Conservation (phyloP, 2,888 invertebrate genomes). For the Lycocerus yunnanus region DNA sequence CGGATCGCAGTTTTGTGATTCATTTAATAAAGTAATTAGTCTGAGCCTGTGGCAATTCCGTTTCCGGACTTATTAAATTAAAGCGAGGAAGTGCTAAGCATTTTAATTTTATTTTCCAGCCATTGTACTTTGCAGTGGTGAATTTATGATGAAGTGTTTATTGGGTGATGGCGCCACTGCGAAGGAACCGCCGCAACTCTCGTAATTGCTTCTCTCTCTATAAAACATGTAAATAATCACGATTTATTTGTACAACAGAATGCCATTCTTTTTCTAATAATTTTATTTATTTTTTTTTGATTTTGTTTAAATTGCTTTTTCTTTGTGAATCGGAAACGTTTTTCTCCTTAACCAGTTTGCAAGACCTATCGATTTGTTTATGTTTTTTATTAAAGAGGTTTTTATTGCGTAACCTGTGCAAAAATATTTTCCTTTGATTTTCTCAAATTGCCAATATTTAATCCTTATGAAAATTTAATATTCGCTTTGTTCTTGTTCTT, state of each 20-base stretch:
- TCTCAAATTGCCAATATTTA: no score
- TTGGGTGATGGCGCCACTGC: conserved; percentile 29
- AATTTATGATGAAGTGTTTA: conserved; percentile 46
- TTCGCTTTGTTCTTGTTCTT: no score
- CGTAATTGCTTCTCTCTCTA: conserved; percentile 30
- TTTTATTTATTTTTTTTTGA: background rate
- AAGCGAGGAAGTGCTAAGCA: conserved; percentile 51
- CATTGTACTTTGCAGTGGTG: conserved; percentile 42
- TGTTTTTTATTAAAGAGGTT: background rate
- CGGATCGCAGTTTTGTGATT: conserved; percentile 44
- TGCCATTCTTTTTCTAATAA: conserved; percentile 22
- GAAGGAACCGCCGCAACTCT: conserved; percentile 29
- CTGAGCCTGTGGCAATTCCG: conserved; percentile 48
- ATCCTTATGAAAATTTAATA: no score
- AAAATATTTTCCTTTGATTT: background rate
- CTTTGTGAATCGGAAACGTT: background rate
- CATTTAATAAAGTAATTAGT: conserved; percentile 53
- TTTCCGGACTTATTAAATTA: conserved; percentile 53
- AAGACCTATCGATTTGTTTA: background rate
- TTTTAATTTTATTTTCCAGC: conserved; percentile 52
- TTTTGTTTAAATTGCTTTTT: background rate
- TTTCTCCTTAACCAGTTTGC: background rate
- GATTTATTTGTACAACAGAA: conserved; percentile 31
- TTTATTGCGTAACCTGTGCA: background rate
- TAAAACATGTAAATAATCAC: conserved; percentile 32